These are phyloP conservation scores for Geophilus truncorum DNA, from an alignment of 2,888 invertebrate genomes.

Conservation along the genomic window DNA sequence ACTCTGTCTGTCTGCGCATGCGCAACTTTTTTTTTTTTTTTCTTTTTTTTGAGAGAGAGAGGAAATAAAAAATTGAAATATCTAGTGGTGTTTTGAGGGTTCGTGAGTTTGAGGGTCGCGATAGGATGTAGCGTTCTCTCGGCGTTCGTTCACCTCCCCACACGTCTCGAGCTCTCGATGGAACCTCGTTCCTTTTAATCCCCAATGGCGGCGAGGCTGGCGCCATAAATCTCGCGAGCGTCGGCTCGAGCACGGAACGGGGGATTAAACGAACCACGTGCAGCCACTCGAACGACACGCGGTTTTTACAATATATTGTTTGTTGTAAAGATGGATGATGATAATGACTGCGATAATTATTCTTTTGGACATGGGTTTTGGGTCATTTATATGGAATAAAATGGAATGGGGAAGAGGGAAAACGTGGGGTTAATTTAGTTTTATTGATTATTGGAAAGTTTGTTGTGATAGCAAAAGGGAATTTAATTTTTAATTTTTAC, in stretches of 20 bases:
- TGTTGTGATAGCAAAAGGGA: no score
- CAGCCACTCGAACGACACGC: neutral
- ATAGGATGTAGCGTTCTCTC: neutral
- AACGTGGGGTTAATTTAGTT: no score
- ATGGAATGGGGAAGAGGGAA: no score
- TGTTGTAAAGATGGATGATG: neutral
- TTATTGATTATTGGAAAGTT: no score
- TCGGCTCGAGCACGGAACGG: neutral
- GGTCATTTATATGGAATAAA: no score
- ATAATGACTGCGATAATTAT: no score
- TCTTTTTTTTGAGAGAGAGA: no score
- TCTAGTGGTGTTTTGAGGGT: no score
- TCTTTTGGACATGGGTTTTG: no score
- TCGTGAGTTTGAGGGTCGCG: neutral
- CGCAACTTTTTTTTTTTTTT: no score
- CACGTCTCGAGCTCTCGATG: neutral
- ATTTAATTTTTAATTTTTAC: no score
- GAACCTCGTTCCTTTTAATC: neutral
- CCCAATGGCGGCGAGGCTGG: neutral
- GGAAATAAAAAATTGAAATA: no score
- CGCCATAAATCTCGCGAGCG: neutral
- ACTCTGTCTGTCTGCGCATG: neutral
- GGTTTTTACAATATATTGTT: neutral
- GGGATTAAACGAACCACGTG: neutral
- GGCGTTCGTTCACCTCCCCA: neutral